phyloP scores from a whole-genome alignment of 2,113 vertebrate genomes.

The Agelaius tricolor region DNA sequence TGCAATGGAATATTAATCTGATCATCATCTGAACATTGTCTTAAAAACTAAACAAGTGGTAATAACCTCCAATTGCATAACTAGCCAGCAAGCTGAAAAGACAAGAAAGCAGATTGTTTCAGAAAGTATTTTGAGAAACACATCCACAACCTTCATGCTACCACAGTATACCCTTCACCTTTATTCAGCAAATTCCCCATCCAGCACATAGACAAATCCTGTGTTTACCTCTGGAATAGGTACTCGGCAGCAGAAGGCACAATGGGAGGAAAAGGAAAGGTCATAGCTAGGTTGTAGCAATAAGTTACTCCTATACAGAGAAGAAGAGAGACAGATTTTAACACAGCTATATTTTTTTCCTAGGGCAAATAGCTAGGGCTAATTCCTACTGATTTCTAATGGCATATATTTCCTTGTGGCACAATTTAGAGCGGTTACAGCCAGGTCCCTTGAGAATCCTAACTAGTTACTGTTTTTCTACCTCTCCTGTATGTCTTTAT shows the following conservation, averaged over 20 bases:
- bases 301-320: neutral
- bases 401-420: neutral
- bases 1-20: neutral
- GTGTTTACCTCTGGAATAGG: neutral
- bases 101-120: neutral
- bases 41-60: neutral
- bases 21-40: neutral
- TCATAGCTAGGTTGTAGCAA: neutral
- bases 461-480: neutral
- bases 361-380: neutral
- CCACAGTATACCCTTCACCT: accelerated
- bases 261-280: neutral
- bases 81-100: neutral
- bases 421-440: neutral
- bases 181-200: neutral
- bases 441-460: neutral
- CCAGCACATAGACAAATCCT: neutral
- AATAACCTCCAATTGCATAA: neutral
- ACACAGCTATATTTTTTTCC: neutral
- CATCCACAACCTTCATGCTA: neutral
- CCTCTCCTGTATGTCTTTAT: neutral
- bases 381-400: neutral
- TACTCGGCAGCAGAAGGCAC: neutral
- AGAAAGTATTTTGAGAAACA: neutral
- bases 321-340: neutral